A percentile compares a stretch with the other conserved stretches of the same genome.
Conservation (phyloP, 2,888 invertebrate genomes). For the Suillia variegata region DNA sequence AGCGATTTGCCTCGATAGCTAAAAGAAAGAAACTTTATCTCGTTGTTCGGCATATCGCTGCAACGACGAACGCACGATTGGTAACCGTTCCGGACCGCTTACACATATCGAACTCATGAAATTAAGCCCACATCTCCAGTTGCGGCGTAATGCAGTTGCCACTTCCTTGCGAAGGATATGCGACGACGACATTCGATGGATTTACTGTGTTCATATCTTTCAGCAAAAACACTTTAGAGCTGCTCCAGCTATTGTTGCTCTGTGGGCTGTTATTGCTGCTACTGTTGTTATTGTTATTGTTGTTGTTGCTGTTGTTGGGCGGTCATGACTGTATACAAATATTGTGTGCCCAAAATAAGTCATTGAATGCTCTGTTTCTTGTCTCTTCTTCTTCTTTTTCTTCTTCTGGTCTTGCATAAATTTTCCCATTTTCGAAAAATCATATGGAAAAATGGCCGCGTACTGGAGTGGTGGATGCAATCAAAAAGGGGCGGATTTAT, state of each 20-base stretch:
- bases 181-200: background rate
- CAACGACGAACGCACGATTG: background rate
- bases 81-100: no score
- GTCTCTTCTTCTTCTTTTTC: no score
- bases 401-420: background rate
- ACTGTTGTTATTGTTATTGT: background rate
- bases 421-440: background rate
- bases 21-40: slow-evolving; percentile 9
- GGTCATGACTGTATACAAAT: background rate
- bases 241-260: background rate
- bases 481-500: slow-evolving; percentile 20
- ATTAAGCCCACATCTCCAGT: background rate
- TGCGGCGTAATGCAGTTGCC: background rate
- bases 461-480: slow-evolving; percentile 9
- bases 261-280: background rate
- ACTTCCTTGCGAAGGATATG: slow-evolving; percentile 6
- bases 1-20: slow-evolving; percentile 38
- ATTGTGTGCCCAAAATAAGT: background rate
- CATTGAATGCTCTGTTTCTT: background rate
- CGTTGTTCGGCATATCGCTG: background rate
- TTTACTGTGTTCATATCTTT: slow-evolving; percentile 1
- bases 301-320: background rate
- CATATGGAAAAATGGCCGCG: background rate
- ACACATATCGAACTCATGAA: background rate
- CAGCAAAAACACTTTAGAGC: slow-evolving; percentile 12